Evolutionary conservation across 2,888 invertebrate genomes (phyloP).

Genomic region (Hecatera dysodea): DNA sequence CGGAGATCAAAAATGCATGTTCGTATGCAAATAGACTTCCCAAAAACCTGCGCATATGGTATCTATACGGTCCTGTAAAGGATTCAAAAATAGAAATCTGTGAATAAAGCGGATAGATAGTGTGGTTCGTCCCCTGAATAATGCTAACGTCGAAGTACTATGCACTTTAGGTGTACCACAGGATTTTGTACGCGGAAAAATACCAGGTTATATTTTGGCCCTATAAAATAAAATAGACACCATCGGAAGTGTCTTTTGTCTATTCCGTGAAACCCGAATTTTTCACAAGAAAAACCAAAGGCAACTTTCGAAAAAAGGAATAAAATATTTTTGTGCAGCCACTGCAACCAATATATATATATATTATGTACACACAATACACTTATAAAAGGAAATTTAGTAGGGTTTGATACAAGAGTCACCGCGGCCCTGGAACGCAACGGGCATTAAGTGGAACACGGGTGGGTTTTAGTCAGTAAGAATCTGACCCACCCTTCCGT

Average conservation of each 20-base stretch:
- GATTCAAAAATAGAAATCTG: constrained; percentile 49
- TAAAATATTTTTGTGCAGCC: too few relatives aligned
- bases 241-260: neutral
- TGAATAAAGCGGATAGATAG: constrained; percentile 51
- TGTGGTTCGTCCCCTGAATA: constrained; percentile 33
- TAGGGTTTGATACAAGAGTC: too few relatives aligned
- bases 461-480: too few relatives aligned
- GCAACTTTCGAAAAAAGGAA: neutral
- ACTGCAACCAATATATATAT: too few relatives aligned
- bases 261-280: neutral
- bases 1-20: constrained; percentile 51
- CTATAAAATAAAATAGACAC: neutral
- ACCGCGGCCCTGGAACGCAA: too few relatives aligned
- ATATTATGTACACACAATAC: too few relatives aligned
- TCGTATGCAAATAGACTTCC: constrained; percentile 33
- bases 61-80: constrained; percentile 25
- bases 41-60: constrained; percentile 14
- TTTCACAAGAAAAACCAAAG: neutral
- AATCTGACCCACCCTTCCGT: too few relatives aligned
- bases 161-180: constrained; percentile 27
- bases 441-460: too few relatives aligned
- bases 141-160: constrained; percentile 24
- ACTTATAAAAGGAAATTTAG: too few relatives aligned
- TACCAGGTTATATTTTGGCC: neutral
- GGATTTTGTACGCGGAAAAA: constrained; percentile 20